Base-by-base conservation (phyloP, 2,113 vertebrate genomes). In the Corydoras sp. region DNA sequence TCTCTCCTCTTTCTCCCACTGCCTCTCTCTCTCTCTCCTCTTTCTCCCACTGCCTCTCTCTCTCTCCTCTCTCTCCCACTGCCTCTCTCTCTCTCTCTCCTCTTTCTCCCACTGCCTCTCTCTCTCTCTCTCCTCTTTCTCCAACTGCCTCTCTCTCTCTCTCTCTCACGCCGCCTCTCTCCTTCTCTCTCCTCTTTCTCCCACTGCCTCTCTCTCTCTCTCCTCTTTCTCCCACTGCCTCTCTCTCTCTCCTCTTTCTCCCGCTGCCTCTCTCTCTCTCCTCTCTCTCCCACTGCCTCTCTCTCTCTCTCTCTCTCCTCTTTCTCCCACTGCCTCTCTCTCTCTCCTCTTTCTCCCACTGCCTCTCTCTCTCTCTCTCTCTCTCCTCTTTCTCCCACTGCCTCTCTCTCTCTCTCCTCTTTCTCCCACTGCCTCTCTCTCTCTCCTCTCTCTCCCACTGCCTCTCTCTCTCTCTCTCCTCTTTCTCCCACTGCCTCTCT, bases 41-140 rank as follows among this genome's bases (percentile, higher is more conserved):
- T 14, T 35, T 15, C 14, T n/a, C 13, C 53, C 13, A 12, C 61
- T 81, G 77, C 89, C n/a, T n/a, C n/a, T n/a, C n/a, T n/a, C n/a
- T n/a, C n/a, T n/a, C n/a, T n/a, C n/a, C n/a, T 11, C 49, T 9
- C 49, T 11, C 49, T 51, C 49, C 7, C 49, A 51, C 10, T 14
- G 18, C 10, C 15, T 58, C n/a, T 9, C 12, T 15, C 18, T 24
- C 18, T 24, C 35, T 5, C 35, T 2, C n/a, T n/a, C 50, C 13
- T 49, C 5, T 9, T 15, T 4, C 56, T 50, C 35, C 10, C 56
- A 14, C 18, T 6, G 48, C 9, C 43, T 30, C 5, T 60, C 58
- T 2, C 58, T 15, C 18, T 10, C 58, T 9, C 53, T n/a, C n/a
- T n/a, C 12, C 53, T 11, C 12, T 14, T 35, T 15, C 14, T 9